These are phyloP conservation scores for Okamejei kenojei DNA, from an alignment of 2,797 vertebrate genomes.

Conservation along the genomic window DNA sequence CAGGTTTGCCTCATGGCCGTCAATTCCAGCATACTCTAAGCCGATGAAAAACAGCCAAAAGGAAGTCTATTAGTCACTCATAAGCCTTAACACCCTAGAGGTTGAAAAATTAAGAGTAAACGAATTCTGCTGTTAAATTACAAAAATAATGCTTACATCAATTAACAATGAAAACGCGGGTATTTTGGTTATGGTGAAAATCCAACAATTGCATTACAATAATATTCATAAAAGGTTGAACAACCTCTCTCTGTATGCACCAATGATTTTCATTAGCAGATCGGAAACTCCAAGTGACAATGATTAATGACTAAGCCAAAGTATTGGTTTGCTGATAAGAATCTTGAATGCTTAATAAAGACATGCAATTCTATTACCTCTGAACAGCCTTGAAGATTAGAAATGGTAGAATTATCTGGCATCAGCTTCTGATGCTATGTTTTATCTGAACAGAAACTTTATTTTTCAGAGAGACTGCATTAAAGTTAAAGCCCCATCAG, in stretches of 20 bases:
- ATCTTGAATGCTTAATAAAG: constrained; percentile 30
- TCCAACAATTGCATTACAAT: background rate
- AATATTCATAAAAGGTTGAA: background rate
- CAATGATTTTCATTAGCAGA: constrained; percentile 17
- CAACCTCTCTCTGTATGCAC: background rate
- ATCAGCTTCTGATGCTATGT: background rate
- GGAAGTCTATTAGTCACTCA: background rate
- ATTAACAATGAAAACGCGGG: background rate
- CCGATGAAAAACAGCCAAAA: background rate
- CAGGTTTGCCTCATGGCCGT: background rate
- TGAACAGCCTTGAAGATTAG: constrained; percentile 31
- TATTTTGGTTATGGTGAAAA: background rate
- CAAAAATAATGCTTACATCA: background rate
- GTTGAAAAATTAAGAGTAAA: background rate
- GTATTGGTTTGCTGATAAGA: constrained; percentile 26
- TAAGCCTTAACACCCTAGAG: background rate
- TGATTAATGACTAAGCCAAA: constrained; percentile 25
- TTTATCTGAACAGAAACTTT: background rate
- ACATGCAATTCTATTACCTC: constrained; percentile 22
- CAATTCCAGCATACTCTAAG: background rate
- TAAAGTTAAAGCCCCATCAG: background rate
- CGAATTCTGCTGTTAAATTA: background rate
- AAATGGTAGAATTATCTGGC: background rate
- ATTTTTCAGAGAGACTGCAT: background rate
- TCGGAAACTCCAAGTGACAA: constrained; percentile 22